These are phyloP conservation scores for Zoanthus sansibaricus DNA, from an alignment of 92 coral and sea anemone genomes.

Conservation along the genomic window DNA sequence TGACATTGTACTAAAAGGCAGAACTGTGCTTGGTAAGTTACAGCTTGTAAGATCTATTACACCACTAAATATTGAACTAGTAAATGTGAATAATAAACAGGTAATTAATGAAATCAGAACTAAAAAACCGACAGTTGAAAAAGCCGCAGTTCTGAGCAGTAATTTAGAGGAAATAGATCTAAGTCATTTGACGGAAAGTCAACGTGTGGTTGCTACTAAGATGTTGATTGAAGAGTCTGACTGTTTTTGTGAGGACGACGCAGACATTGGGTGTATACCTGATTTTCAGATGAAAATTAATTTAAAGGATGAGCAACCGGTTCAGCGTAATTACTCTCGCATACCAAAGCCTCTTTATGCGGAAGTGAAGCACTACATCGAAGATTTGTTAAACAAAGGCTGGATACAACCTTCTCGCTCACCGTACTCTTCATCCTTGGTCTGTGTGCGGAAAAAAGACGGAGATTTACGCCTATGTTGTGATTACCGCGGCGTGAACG, in stretches of 20 bases:
- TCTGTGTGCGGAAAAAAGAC: conserved; percentile 45
- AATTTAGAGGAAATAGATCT: background rate
- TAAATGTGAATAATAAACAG: conserved; percentile 13
- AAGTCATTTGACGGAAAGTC: conserved; percentile 13
- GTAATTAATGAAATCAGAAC: background rate
- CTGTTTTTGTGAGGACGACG: conserved; percentile 17
- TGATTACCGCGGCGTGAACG: conserved; percentile 28
- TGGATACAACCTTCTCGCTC: conserved; percentile 25
- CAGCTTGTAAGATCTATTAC: conserved; percentile 44
- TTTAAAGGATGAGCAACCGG: conserved; percentile 27
- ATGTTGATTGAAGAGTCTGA: conserved; percentile 38
- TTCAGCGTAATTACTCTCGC: conserved; percentile 18
- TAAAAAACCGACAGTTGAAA: background rate
- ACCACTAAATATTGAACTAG: background rate
- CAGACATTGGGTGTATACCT: conserved; percentile 19
- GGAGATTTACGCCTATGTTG: conserved; percentile 32
- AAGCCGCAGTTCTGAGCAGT: background rate
- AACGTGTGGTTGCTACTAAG: conserved; percentile 26
- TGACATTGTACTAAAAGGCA: background rate
- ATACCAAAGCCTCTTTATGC: conserved; percentile 42
- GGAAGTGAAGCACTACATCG: conserved; percentile 34
- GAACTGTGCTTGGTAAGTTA: conserved; percentile 22
- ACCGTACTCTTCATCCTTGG: conserved; percentile 47
- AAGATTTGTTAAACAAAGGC: conserved; percentile 34
- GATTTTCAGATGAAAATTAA: conserved; percentile 36